A percentile compares a stretch with the other conserved stretches of the same genome.
Evolutionary conservation across 2,113 vertebrate species (phyloP).

Genomic region (Lophotis ruficrista): DNA sequence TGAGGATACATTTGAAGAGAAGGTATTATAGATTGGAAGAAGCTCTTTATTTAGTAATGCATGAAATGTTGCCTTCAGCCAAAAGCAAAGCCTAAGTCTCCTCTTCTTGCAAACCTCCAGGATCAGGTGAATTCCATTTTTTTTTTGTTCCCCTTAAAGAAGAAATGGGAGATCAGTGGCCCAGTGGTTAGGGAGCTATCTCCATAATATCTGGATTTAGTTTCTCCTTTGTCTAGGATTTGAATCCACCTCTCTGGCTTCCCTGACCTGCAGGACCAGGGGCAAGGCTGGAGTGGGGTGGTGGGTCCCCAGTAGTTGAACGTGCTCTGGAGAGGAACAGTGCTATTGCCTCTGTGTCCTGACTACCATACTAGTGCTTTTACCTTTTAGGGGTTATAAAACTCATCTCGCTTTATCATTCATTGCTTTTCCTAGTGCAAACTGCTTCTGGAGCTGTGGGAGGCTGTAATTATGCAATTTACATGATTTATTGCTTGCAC

Average conservation of each 20-base stretch:
- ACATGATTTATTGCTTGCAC: constrained; percentile 40
- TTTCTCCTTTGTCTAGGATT: background rate
- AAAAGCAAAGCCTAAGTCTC: background rate
- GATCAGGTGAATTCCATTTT: background rate
- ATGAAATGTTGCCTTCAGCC: background rate
- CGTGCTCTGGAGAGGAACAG: fast-evolving
- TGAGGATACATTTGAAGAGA: background rate
- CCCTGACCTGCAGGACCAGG: background rate
- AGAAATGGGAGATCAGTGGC: background rate
- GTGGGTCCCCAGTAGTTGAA: background rate
- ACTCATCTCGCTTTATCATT: background rate
- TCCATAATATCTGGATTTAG: background rate
- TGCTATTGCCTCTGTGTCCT: background rate
- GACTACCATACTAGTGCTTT: background rate
- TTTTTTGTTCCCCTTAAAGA: background rate
- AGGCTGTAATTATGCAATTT: constrained; percentile 45
- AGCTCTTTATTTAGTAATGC: background rate
- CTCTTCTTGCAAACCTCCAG: background rate
- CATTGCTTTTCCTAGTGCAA: background rate
- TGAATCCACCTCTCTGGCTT: background rate
- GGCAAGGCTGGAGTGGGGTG: background rate
- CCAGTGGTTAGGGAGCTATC: background rate
- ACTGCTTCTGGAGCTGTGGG: background rate
- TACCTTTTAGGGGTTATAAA: background rate
- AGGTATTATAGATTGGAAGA: background rate